These are phyloP conservation scores for Aphyosemion australe DNA, from an alignment of 2,113 vertebrate species.

Conservation along the genomic window DNA sequence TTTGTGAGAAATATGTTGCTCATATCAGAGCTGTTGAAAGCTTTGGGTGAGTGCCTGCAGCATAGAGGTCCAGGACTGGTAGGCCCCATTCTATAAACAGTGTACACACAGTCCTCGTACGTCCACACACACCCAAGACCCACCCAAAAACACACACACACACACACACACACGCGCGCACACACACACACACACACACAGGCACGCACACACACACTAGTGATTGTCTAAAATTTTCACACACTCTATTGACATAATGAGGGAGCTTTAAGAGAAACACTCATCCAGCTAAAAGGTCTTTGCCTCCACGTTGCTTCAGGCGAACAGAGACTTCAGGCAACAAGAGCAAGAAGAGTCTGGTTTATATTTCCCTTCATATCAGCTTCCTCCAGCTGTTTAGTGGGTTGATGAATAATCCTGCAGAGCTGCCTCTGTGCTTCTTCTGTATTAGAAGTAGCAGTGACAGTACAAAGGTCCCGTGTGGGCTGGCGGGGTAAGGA, in stretches of 20 bases:
- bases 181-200: not conserved
- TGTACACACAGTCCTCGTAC: conserved; percentile 5
- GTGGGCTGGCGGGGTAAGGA: conserved; percentile 55
- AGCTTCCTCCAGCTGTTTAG: conserved; percentile 8
- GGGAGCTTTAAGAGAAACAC: conserved; percentile 3
- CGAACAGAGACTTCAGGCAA: too few species aligned
- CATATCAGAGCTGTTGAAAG: conserved; percentile 1
- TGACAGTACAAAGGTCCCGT: conserved; percentile 60
- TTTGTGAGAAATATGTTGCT: conserved; percentile 1
- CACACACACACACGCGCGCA: not conserved
- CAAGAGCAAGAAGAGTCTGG: conserved; percentile 17
- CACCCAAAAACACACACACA: not conserved
- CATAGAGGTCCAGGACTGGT: not conserved
- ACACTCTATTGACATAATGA: not conserved
- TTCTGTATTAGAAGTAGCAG: conserved; percentile 22
- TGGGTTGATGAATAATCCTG: not conserved
- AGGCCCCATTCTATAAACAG: not conserved
- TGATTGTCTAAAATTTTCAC: conserved; percentile 4
- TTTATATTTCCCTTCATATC: conserved; percentile 23
- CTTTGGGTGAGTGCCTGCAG: not conserved
- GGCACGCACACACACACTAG: not conserved
- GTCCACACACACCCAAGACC: not conserved
- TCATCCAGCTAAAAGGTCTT: not conserved
- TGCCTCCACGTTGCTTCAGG: conserved; percentile 25
- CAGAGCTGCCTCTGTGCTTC: conserved; percentile 4